Percentiles rank a stretch among this genome's conserved stretches.
These are phyloP conservation scores for Serrognathus titanus DNA, from an alignment of 2,888 invertebrate genomes.

Conservation along the genomic window DNA sequence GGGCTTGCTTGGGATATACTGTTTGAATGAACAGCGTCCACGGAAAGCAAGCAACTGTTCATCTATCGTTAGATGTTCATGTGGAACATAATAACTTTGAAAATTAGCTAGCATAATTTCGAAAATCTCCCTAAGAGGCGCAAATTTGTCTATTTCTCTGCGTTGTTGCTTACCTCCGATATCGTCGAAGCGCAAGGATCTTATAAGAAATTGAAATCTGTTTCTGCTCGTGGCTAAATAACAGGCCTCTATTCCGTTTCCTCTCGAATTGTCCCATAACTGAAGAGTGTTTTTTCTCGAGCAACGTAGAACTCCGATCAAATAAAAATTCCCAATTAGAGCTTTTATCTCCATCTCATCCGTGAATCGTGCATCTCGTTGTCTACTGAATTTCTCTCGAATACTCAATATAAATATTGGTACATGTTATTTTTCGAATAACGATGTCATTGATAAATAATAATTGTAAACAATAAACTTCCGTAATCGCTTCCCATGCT, in stretches of 20 bases:
- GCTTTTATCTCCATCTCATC: not conserved
- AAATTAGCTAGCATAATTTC: not conserved
- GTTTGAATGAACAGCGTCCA: not conserved
- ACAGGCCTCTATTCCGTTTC: constrained; percentile 23
- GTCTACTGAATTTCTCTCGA: no score
- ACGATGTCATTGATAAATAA: no score
- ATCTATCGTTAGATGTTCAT: constrained; percentile 1
- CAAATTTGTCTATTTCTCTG: not conserved
- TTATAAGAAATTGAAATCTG: not conserved
- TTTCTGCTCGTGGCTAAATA: constrained; percentile 20
- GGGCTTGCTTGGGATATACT: not conserved
- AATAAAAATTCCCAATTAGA: constrained; percentile 5
- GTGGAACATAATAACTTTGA: not conserved
- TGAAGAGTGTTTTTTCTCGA: constrained; percentile 20
- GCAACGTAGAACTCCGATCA: constrained; percentile 6
- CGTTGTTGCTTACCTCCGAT: not conserved
- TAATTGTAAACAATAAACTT: no score
- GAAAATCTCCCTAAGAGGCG: not conserved
- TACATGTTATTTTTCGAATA: no score
- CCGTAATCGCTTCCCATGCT: no score
- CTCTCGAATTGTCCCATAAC: constrained; percentile 27
- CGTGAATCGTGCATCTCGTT: no score
- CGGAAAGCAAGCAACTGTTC: not conserved
- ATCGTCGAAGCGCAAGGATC: not conserved
- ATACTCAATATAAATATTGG: no score